Conservation (phyloP, 2,113 vertebrate species). For the Helogale parvula region DNA sequence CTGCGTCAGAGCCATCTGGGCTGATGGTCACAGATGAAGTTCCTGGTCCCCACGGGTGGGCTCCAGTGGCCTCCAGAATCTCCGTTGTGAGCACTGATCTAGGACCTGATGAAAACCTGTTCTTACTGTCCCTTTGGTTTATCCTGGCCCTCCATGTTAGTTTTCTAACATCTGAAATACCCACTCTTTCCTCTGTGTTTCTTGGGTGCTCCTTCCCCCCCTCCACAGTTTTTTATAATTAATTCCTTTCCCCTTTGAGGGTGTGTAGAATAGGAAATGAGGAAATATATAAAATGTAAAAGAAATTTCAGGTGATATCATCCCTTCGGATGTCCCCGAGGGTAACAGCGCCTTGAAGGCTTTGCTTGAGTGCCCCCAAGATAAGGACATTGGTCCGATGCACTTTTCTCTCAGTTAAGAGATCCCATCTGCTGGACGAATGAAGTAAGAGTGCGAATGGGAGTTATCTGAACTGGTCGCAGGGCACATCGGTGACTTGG, state of each 20-base stretch:
- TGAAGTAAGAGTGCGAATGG: too few relatives aligned
- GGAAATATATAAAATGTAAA: background rate
- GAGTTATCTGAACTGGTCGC: background rate
- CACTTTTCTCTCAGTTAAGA: background rate
- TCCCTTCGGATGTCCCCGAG: background rate
- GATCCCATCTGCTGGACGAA: background rate
- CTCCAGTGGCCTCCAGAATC: background rate
- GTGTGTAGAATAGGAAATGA: background rate
- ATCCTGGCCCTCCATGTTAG: background rate
- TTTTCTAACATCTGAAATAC: background rate
- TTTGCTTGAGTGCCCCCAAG: background rate
- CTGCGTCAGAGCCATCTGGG: background rate
- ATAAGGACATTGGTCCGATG: background rate
- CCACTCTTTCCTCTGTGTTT: background rate
- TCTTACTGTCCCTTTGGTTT: background rate
- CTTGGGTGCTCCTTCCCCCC: background rate
- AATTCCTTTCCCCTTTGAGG: background rate
- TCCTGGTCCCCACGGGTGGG: background rate
- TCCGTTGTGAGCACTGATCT: accelerated
- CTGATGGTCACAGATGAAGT: background rate
- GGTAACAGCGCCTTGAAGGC: background rate
- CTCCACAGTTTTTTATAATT: background rate
- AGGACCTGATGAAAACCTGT: background rate
- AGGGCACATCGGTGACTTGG: background rate
- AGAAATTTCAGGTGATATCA: background rate